Evolutionary conservation across 1,140 invertebrate species (phyloP), one percentile per base, ranked within the genome.

Genomic region (Hycleus cichorii): DNA sequence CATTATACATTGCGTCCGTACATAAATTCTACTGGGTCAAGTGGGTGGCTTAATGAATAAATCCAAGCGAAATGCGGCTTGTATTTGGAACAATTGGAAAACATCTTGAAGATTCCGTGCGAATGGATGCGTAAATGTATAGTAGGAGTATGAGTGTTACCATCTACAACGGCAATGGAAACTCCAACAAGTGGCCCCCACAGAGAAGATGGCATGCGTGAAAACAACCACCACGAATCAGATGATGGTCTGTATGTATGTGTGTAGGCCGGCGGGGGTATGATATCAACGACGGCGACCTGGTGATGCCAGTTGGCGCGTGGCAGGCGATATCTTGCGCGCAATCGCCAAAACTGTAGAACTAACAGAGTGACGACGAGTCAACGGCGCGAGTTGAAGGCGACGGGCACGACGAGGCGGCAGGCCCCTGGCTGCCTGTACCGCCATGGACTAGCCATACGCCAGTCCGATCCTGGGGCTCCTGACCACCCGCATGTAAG

Each of bases 401-500:
- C 67, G 64, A 69, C 69, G 67, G 64, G 64, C 67, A 67, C 69
- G 67, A 62, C 67, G 67, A 70, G 69, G 69, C 69, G 67, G 69
- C 69, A 65, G 65, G 64, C 66, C 61, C 64, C 65, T 62, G 63
- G 62, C 62, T 53, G 59, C 56, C 63, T 58, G 58, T 57, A 26
- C 58, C 49, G 64, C 54, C 60, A 64, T 66, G 69, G 65, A 67
- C 62, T 59, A 67, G 62, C 64, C 58, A 66, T 58, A 58, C 58
- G 57, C 62, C 65, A 62, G 57, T 63, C 61, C 64, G 53, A 53
- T 46, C 46, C 43, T 38, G 52, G 52, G 52, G 44, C 52, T 47
- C 52, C 52, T 39, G 10, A 39, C 24, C 52, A 55, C 52, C 52
- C 52, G 44, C 52, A 55, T 39, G 52, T 55, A 55, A 55, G 52